A percentile compares a stretch with the other conserved stretches of the same genome.
phyloP scores from a whole-genome alignment of 2,113 vertebrate genomes.

The Ameiurus melas region DNA sequence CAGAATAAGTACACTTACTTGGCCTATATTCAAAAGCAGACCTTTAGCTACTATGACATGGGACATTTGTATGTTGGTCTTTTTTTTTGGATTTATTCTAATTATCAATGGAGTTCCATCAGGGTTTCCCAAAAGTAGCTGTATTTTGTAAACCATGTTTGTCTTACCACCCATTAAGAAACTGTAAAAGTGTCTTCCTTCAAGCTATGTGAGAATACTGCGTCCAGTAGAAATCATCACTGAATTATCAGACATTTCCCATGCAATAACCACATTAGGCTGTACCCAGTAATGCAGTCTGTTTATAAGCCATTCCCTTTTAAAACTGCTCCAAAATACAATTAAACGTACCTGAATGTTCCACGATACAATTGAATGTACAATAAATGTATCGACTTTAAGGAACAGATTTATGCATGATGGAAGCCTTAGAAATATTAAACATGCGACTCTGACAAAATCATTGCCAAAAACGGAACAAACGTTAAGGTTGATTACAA shows the following conservation, averaged over 20 bases:
- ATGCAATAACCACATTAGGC: background rate
- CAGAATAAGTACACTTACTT: slow-evolving; percentile 7
- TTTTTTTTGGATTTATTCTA: background rate
- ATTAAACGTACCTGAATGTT: background rate
- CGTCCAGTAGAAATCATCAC: slow-evolving; percentile 7
- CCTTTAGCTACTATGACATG: slow-evolving; percentile 19
- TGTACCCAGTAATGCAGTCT: background rate
- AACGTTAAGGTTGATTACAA: slow-evolving; percentile 8
- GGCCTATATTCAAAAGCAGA: slow-evolving; percentile 36
- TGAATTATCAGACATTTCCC: background rate
- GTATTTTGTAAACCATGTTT: slow-evolving; percentile 40
- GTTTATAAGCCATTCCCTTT: background rate
- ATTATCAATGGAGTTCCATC: slow-evolving; percentile 30
- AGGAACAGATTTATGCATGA: background rate
- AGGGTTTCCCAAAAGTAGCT: slow-evolving; percentile 17
- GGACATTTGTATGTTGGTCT: background rate
- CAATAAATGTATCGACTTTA: background rate
- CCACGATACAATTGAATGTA: background rate
- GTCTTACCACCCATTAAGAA: slow-evolving; percentile 37
- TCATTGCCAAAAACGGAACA: slow-evolving; percentile 9
- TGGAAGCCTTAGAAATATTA: background rate
- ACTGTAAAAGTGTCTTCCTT: slow-evolving; percentile 31
- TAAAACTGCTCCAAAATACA: background rate
- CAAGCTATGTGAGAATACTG: background rate
- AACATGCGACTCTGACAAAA: background rate